phyloP scores from a whole-genome alignment of 2,888 invertebrate species.

The Hirtodrosophila trivittata region DNA sequence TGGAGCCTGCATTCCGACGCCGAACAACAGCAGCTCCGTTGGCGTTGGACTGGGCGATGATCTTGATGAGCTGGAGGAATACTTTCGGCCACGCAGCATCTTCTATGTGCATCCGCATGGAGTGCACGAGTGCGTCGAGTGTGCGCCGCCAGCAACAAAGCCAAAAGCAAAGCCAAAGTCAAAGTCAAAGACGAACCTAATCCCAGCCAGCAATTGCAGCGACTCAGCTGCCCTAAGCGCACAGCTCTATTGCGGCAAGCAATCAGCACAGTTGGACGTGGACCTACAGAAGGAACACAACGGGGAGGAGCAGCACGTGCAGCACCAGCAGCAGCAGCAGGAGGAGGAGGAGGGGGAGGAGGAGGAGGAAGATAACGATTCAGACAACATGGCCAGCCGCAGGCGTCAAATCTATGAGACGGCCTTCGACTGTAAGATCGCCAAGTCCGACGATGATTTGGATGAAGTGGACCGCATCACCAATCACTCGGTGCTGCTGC shows the following conservation, averaged over 20 bases:
- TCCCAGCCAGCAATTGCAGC: neutral
- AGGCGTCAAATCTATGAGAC: conserved; percentile 93
- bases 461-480: conserved; percentile 92
- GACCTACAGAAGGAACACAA: conserved; percentile 62
- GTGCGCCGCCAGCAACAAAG: conserved; percentile 72
- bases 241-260: conserved; percentile 15
- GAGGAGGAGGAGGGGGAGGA: conserved; percentile 76
- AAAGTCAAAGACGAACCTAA: conserved; percentile 18
- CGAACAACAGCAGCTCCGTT: conserved; percentile 23
- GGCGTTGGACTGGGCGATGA: conserved; percentile 43
- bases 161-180: conserved; percentile 15
- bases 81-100: conserved; percentile 88
- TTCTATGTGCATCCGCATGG: conserved; percentile 88
- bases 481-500: conserved; percentile 90
- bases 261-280: conserved; percentile 19
- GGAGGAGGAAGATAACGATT: conserved; percentile 40
- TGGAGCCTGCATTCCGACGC: conserved; percentile 86
- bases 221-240: neutral
- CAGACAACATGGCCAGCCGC: conserved; percentile 82
- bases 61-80: conserved; percentile 86
- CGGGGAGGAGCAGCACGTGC: conserved; percentile 14
- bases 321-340: conserved; percentile 17
- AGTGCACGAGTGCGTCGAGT: conserved; percentile 85
- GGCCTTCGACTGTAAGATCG: conserved; percentile 94
- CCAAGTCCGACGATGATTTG: conserved; percentile 91